phyloP scores from a whole-genome alignment of 1,140 invertebrate species.

The Medauroidea extradentata region DNA sequence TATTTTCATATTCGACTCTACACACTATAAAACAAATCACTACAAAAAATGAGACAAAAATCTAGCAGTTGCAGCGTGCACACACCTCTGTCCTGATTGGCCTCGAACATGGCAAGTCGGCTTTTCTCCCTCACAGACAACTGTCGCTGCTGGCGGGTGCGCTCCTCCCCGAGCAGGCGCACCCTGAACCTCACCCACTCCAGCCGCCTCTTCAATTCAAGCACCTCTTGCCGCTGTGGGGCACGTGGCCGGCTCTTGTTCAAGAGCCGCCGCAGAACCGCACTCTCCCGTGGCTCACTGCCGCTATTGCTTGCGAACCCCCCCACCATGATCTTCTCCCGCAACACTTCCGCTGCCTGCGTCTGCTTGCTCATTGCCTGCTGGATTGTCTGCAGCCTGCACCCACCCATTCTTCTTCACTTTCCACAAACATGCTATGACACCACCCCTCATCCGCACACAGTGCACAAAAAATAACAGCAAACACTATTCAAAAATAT shows the following conservation, averaged over 20 bases:
- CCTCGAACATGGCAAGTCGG: slow-evolving; percentile 37
- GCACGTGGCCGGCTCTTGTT: slow-evolving; percentile 24
- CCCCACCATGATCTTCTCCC: slow-evolving; percentile 48
- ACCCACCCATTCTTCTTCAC: slow-evolving; percentile 9
- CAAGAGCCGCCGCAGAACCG: slow-evolving; percentile 27
- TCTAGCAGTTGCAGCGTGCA: too few species aligned
- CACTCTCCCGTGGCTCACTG: slow-evolving; percentile 12
- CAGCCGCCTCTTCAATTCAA: slow-evolving; percentile 44
- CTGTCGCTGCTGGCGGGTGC: slow-evolving; percentile 49
- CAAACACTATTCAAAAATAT: too few species aligned
- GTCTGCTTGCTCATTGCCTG: slow-evolving; percentile 53
- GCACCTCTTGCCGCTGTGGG: slow-evolving; percentile 21
- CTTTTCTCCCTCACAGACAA: slow-evolving; percentile 46
- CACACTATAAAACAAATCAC: too few species aligned
- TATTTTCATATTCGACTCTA: too few species aligned
- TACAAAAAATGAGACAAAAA: not conserved
- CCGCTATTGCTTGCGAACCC: slow-evolving; percentile 16
- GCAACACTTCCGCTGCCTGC: slow-evolving; percentile 48
- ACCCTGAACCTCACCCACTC: slow-evolving; percentile 54
- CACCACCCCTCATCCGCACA: too few species aligned
- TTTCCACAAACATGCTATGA: too few species aligned
- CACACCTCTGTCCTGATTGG: slow-evolving; percentile 49
- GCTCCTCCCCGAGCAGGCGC: slow-evolving; percentile 52
- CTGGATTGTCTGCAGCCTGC: slow-evolving; percentile 53
- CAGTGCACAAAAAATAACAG: too few species aligned